Conservation (phyloP, 2,113 vertebrate species). For the Periophthalmus modestus region DNA sequence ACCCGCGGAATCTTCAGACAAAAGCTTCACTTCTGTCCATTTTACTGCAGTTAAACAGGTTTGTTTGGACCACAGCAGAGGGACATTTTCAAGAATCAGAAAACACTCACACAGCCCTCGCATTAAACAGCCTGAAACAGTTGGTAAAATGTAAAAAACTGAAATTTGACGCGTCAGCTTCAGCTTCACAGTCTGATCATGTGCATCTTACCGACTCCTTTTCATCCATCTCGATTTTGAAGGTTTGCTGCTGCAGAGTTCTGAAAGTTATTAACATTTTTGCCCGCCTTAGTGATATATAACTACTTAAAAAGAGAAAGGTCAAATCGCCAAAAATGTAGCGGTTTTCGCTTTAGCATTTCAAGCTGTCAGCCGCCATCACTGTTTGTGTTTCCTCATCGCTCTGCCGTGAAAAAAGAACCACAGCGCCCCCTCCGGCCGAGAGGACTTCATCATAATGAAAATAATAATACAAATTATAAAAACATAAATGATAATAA, state of each 20-base stretch:
- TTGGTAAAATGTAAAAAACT: not conserved
- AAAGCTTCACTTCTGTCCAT: not conserved
- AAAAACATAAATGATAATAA: no score
- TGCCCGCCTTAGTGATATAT: constrained; percentile 27
- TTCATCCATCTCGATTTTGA: constrained; percentile 89
- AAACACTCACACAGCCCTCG: not conserved
- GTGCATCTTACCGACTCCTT: constrained; percentile 80
- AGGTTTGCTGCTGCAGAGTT: constrained; percentile 93
- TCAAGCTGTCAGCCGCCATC: constrained; percentile 79
- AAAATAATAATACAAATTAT: no score
- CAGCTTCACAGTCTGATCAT: constrained; percentile 46
- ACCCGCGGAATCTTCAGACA: no score
- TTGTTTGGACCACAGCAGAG: no score
- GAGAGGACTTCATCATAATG: no score
- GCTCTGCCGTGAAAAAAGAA: not conserved
- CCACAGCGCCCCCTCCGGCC: constrained; percentile 11
- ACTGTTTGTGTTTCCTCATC: constrained; percentile 63
- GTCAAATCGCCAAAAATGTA: constrained; percentile 51
- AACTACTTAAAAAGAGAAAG: constrained; percentile 3
- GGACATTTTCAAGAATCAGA: no score
- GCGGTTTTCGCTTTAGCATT: constrained; percentile 74
- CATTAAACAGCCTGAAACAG: not conserved
- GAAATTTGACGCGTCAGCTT: constrained; percentile 19
- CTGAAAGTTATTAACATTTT: constrained; percentile 93
- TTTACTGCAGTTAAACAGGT: no score